Conservation (phyloP, 2,888 invertebrate genomes). For the Stenichneumon culpator region DNA sequence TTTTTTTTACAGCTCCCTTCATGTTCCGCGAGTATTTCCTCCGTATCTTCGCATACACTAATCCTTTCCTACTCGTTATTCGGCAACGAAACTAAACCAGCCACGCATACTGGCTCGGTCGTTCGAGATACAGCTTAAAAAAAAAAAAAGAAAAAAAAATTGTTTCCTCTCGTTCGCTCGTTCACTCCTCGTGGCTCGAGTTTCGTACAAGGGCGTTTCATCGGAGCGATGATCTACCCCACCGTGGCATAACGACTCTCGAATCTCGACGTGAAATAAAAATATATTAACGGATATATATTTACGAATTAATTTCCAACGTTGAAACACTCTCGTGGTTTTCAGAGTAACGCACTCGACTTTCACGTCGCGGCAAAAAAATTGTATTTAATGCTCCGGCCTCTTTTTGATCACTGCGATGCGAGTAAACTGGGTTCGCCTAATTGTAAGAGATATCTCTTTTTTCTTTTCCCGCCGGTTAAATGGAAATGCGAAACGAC, state of each 20-base stretch:
- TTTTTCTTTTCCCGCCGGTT: background rate
- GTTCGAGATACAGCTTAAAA: background rate
- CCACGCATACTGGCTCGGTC: background rate
- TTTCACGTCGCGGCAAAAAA: background rate
- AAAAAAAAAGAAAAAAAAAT: background rate
- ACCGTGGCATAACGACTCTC: constrained; percentile 10
- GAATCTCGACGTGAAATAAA: background rate
- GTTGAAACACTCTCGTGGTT: background rate
- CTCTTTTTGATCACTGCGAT: background rate
- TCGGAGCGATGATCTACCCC: constrained; percentile 10
- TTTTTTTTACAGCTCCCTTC: background rate
- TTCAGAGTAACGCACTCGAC: background rate
- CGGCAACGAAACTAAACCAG: constrained; percentile 4
- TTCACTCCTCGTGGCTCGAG: constrained; percentile 8
- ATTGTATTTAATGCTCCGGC: background rate
- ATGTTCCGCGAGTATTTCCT: background rate
- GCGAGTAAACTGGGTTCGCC: background rate
- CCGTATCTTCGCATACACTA: background rate
- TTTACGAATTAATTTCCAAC: background rate
- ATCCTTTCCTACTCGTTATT: constrained; percentile 5
- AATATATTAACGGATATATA: background rate
- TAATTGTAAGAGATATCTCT: constrained; percentile 5
- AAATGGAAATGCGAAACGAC: background rate
- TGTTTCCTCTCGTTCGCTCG: background rate
- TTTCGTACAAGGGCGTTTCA: constrained; percentile 5